A percentile compares a stretch with the other conserved stretches of the same genome.
These are phyloP conservation scores for Botia almorhae DNA, from an alignment of 2,797 vertebrate species.

Conservation along the genomic window DNA sequence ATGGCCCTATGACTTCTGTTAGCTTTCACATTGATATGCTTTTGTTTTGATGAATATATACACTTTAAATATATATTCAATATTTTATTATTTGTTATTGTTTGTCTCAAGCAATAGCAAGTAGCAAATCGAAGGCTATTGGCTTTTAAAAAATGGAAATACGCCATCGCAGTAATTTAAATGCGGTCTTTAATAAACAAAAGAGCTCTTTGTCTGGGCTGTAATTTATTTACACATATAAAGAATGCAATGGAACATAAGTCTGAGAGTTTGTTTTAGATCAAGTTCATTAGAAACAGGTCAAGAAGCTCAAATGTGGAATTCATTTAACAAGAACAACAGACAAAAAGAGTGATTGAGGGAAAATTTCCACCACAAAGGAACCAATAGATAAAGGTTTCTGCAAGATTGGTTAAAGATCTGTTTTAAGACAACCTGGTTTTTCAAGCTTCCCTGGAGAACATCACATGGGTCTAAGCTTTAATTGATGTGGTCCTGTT, in stretches of 20 bases:
- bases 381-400: constrained; percentile 1
- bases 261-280: constrained; percentile 43
- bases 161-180: neutral
- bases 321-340: neutral
- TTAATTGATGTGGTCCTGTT: constrained; percentile 64
- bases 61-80: neutral
- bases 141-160: neutral
- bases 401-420: constrained; percentile 51
- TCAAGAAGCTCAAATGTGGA: constrained; percentile 49
- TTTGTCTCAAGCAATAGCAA: neutral
- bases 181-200: neutral
- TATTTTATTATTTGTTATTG: neutral
- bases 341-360: neutral
- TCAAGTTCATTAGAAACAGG: constrained; percentile 69
- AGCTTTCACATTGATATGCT: neutral
- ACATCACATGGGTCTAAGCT: constrained; percentile 52
- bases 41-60: neutral
- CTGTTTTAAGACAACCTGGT: constrained; percentile 49
- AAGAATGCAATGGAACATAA: constrained; percentile 65
- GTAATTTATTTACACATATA: constrained; percentile 69
- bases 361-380: constrained; percentile 41
- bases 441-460: constrained; percentile 49
- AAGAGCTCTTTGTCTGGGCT: constrained; percentile 49
- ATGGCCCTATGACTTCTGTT: neutral
- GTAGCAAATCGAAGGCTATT: neutral